phyloP scores from a whole-genome alignment of 2,888 invertebrate species.

The Eristalinus aeneus region DNA sequence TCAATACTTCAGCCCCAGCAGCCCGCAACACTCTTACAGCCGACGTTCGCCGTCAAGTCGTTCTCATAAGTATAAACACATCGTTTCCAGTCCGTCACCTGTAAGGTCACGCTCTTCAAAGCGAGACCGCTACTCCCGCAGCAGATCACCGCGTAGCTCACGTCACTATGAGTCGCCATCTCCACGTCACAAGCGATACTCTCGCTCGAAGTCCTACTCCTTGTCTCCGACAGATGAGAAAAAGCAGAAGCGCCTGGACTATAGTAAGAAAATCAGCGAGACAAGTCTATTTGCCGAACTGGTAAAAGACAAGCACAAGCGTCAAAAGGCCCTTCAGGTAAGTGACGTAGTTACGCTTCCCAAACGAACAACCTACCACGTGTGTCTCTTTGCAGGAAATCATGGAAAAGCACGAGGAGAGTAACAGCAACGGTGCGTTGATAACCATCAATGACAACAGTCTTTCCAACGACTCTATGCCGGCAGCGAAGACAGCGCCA shows the following conservation, averaged over 20 bases:
- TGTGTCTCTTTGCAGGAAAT: constrained; percentile 81
- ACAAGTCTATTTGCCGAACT: constrained; percentile 95
- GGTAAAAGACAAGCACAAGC: constrained; percentile 91
- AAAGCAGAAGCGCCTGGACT: constrained; percentile 83
- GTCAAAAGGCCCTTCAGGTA: constrained; percentile 86
- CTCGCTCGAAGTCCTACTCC: constrained; percentile 79
- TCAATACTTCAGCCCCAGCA: constrained; percentile 75
- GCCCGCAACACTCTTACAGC: constrained; percentile 74
- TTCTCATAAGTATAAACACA: constrained; percentile 76
- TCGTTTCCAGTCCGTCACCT: constrained; percentile 78
- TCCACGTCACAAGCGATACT: constrained; percentile 73
- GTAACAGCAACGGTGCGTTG: constrained; percentile 79
- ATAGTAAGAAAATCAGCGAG: constrained; percentile 91
- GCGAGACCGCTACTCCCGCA: constrained; percentile 77
- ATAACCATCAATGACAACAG: constrained; percentile 78
- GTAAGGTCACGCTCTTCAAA: constrained; percentile 81
- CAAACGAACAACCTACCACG: neutral
- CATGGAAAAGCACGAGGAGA: constrained; percentile 85
- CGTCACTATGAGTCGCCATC: constrained; percentile 78
- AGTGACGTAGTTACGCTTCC: neutral
- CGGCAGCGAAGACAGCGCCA: constrained; percentile 68
- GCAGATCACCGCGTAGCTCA: constrained; percentile 76
- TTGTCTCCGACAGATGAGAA: constrained; percentile 79
- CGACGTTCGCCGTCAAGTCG: constrained; percentile 75
- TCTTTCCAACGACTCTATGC: constrained; percentile 77